Base-by-base conservation (phyloP, 2,797 vertebrate genomes). In the Triplophysa yarkandensis region DNA sequence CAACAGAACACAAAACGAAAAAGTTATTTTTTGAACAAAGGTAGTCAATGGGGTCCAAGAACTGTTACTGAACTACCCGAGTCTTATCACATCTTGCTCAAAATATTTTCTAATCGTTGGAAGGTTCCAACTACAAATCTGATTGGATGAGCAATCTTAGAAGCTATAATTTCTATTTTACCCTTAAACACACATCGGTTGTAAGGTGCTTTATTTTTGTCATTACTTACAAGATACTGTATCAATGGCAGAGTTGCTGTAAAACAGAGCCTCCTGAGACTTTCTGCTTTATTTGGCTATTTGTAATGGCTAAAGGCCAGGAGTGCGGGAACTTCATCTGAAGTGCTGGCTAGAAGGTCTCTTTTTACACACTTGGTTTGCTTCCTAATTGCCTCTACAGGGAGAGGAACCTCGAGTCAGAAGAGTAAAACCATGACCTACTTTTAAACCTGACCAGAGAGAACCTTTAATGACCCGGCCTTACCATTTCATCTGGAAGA, bases 331-430 rank as follows among this genome's bases (percentile, higher is more conserved):
- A 28, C 60, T 62, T 57, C 50, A 44, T 54, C 28, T 25, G 44
- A 34, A 73, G 21, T 70, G 57, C 14, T 27, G 17, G 67, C 67
- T 50, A 11, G 43, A 23, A 41, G 21, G 43, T 77, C 55, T 63
- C 43, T 19, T 54, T 19, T 28, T 70, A 70, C 77, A 81, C 76
- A 80, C 79, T 77, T 72, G 68, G 82, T 86, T 89, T 71, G 78
- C 44, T 63, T 76, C 82, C 74, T 91, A 92, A 91, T 89, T 89
- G 84, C 81, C 77, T 89, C 88, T 85, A 80, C 50, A 4, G 88
- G 85, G 88, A 88, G 62, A 68, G 48, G 72, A 71, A 80, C 71
- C 80, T 83, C 76, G 50, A 82, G 71, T 80, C 52, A 41, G 77
- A 75, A 64, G 77, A 60, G 34, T 46, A 68, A 72, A 43, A 77